A percentile compares a stretch with the other conserved stretches of the same genome.
Conservation (phyloP, 2,888 invertebrate genomes). For the Anticlea derivata region DNA sequence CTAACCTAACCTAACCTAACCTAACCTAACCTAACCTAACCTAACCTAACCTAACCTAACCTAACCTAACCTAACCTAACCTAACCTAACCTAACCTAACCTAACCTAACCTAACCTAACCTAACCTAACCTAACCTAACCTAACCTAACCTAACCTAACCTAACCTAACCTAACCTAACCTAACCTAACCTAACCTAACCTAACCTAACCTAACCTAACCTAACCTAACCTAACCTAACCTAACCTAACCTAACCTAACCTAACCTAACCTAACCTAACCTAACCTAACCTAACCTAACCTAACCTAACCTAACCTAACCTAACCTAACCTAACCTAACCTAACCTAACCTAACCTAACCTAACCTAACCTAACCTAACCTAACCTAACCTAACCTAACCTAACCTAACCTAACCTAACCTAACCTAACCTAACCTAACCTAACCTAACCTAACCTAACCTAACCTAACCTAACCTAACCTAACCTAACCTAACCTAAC, state of each 20-base stretch:
- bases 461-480: constrained; percentile 26
- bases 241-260: constrained; percentile 20
- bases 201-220: constrained; percentile 20
- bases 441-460: constrained; percentile 31
- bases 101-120: constrained; percentile 10
- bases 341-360: constrained; percentile 28
- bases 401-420: constrained; percentile 14
- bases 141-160: constrained; percentile 19
- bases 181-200: constrained; percentile 21
- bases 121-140: constrained; percentile 11
- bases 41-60: constrained; percentile 10
- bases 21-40: constrained; percentile 10
- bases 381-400: constrained; percentile 1
- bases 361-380: constrained; percentile 24
- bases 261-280: constrained; percentile 27
- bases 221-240: constrained; percentile 18
- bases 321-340: constrained; percentile 23
- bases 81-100: constrained; percentile 10
- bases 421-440: constrained; percentile 28
- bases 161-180: constrained; percentile 18
- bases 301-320: constrained; percentile 24
- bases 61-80: constrained; percentile 11
- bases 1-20: constrained; percentile 10
- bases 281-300: constrained; percentile 31
- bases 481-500: constrained; percentile 25